Evolutionary conservation across 2,888 invertebrate species (phyloP).

Genomic region (Onthophagus sagittarius): DNA sequence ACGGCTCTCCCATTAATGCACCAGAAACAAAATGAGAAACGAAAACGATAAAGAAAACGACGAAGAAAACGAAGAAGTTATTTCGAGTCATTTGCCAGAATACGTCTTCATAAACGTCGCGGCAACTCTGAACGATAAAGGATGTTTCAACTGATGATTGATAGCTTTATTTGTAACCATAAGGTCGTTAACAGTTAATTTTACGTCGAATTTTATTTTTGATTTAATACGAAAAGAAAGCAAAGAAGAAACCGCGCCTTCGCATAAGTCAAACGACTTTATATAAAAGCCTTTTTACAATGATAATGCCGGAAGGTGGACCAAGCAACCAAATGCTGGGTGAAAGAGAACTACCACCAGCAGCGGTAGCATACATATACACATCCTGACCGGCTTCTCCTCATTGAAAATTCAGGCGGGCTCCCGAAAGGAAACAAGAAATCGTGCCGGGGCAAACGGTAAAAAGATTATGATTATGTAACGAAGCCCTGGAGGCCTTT

Average conservation of each 20-base stretch:
- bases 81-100: not conserved
- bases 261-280: slow-evolving; percentile 5
- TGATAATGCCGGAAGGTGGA: slow-evolving; percentile 10
- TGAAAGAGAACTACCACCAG: not conserved
- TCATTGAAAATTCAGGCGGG: slow-evolving; percentile 9
- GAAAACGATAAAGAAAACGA: not conserved
- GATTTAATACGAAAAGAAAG: slow-evolving; percentile 18
- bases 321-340: not conserved
- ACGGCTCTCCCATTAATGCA: not conserved
- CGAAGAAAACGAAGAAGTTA: not conserved
- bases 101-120: not conserved
- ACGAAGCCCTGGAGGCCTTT: not conserved
- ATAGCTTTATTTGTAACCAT: not conserved
- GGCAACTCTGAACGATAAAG: not conserved
- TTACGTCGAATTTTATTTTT: not conserved
- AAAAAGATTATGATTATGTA: slow-evolving; percentile 8
- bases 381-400: not conserved
- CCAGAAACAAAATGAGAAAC: not conserved
- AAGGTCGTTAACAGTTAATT: not conserved
- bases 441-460: slow-evolving; percentile 9
- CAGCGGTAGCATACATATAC: not conserved
- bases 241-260: not conserved
- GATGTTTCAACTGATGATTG: not conserved
- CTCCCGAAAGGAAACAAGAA: not conserved
- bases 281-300: slow-evolving; percentile 1